Evolutionary conservation across 2,888 invertebrate species (phyloP), one percentile per base, ranked within the genome.

Genomic region (Venustoraphidia nigricollis): DNA sequence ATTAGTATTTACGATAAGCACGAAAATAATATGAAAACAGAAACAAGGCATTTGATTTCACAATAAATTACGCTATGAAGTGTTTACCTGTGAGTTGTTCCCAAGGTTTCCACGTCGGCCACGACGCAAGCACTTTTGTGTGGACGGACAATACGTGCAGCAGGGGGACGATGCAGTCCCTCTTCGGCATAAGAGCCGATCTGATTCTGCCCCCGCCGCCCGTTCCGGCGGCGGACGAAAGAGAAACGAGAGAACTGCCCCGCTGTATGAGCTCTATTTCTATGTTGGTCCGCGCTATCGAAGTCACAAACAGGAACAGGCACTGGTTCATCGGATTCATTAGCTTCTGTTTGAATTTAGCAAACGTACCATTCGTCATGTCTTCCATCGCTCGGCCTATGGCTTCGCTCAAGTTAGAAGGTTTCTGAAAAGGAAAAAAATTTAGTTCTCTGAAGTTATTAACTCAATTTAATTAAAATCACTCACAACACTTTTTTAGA

Each of bases 311-410:
- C 47, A 92, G 77, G 64, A 92, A 85, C 53, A 93, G 76, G 60
- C 80, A 80, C 59, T 85, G 82, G 50, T 79, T 76, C 56, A 78
- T 77, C 55, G 77, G 75, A 47, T 77, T 72, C 46, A 62, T 71
- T 8, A 73, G 74, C 69, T 82, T 81, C 57, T 81, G 81, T 60
- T 82, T 81, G 59, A 82, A 83, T 60, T 87, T 87, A 52, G 84
- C 75, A 62, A 85, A 83, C 5, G 93, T 91, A 54, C 84, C 83
- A 60, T 83, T 83, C 8, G 91, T 89, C 81, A 95, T 88, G 66
- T 92, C 91, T 61, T 92, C 91, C 90, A 94, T 93, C 34, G 89
- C 84, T 60, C 88, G 88, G 41, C 85, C 86, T 77, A 94, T 87
- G 45, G 92, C 91, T 62, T 90, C 86, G 1, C 86, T 81, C 53